Conservation (phyloP, 2,113 vertebrate genomes). For the Callopanchax toddi region DNA sequence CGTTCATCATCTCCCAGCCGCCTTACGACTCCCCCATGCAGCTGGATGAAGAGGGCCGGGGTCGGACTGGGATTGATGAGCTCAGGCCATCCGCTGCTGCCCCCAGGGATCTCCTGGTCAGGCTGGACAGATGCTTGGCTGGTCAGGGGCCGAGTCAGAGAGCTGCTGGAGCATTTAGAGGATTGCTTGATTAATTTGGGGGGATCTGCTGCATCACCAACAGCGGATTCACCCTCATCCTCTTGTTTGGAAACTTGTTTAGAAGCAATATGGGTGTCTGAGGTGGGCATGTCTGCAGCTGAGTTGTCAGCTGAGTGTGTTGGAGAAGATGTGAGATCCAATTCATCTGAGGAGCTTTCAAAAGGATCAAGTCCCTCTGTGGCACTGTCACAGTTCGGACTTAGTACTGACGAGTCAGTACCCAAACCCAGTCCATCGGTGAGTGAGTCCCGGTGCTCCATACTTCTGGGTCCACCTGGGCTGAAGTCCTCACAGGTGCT, state of each 20-base stretch:
- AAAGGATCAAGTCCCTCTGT: constrained; percentile 82
- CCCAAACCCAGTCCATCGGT: constrained; percentile 68
- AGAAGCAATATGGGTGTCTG: constrained; percentile 21
- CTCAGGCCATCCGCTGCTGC: constrained; percentile 36
- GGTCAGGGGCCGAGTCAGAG: constrained; percentile 61
- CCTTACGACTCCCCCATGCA: constrained; percentile 88
- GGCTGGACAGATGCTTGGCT: constrained; percentile 44
- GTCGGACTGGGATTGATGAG: constrained; percentile 34
- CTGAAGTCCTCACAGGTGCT: constrained; percentile 79
- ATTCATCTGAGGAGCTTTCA: constrained; percentile 84
- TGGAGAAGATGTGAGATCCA: constrained; percentile 71
- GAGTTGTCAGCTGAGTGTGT: constrained; percentile 33
- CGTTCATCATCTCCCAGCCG: constrained; percentile 86
- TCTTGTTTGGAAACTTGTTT: constrained; percentile 14
- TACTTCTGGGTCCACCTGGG: constrained; percentile 52
- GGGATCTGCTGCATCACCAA: not conserved
- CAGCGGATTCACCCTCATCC: not conserved
- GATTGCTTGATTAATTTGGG: constrained; percentile 25
- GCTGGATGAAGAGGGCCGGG: constrained; percentile 85
- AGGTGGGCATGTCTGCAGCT: constrained; percentile 24
- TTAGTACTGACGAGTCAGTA: constrained; percentile 78
- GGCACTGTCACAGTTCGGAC: constrained; percentile 82
- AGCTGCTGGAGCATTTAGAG: constrained; percentile 58
- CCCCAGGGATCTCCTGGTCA: constrained; percentile 43
- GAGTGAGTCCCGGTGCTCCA: constrained; percentile 70